Evolutionary conservation across 1,140 invertebrate species (phyloP).

Genomic region (Drosophila rhopaloa): DNA sequence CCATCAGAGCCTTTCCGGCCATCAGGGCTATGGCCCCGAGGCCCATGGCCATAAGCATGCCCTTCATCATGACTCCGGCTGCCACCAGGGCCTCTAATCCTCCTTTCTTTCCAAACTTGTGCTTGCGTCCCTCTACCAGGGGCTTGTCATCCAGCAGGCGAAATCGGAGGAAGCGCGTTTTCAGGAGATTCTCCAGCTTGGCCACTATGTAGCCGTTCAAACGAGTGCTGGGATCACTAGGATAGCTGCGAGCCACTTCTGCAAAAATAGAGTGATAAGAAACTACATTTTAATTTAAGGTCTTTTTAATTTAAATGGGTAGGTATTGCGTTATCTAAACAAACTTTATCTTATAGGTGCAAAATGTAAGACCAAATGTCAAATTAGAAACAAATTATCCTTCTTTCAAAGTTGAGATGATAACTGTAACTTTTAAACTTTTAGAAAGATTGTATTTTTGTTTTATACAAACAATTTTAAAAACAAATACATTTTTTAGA

Average conservation of each 20-base stretch:
- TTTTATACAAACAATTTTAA: too few species aligned
- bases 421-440: too few species aligned
- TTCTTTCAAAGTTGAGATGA: too few species aligned
- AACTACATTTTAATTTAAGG: too few species aligned
- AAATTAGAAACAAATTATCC: too few species aligned
- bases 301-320: too few species aligned
- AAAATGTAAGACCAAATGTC: too few species aligned
- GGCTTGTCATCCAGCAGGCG: slow-evolving; percentile 88
- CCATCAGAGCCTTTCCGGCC: slow-evolving; percentile 94
- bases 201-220: slow-evolving; percentile 90
- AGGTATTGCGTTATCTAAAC: too few species aligned
- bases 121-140: slow-evolving; percentile 87
- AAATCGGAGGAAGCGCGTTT: slow-evolving; percentile 90
- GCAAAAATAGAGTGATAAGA: slow-evolving; percentile 48
- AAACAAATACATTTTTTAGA: not conserved
- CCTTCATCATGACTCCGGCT: slow-evolving; percentile 88
- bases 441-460: too few species aligned
- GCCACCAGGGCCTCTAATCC: slow-evolving; percentile 87
- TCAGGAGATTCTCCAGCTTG: slow-evolving; percentile 89
- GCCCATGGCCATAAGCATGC: slow-evolving; percentile 90
- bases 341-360: too few species aligned
- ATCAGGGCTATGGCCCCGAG: slow-evolving; percentile 91
- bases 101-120: slow-evolving; percentile 86
- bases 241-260: slow-evolving; percentile 90
- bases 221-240: slow-evolving; percentile 90